Conservation (phyloP, 2,888 invertebrate genomes). For the Caenorhabditis doughertyi region DNA sequence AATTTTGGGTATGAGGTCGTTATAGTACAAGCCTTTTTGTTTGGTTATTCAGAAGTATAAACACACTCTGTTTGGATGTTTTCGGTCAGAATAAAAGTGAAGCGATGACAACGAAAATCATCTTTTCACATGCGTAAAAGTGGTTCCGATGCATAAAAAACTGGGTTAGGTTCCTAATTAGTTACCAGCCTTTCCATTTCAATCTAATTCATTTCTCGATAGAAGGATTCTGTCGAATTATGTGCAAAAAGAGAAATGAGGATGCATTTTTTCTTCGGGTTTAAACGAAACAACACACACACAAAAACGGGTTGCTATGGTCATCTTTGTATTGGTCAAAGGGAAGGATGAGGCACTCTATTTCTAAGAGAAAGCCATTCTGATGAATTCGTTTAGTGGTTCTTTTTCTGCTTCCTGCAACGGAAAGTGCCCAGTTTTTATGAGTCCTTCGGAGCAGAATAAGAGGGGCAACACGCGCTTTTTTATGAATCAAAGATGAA, state of each 20-base stretch:
- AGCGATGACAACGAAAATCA: constrained; percentile 15
- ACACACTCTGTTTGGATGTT: constrained; percentile 21
- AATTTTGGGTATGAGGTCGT: too few relatives aligned
- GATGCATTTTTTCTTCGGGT: constrained; percentile 14
- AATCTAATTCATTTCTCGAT: constrained; percentile 30
- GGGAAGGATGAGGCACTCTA: constrained; percentile 18
- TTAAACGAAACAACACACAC: neutral
- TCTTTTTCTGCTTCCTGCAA: constrained; percentile 6
- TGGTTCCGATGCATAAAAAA: constrained; percentile 27
- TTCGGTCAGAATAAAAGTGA: constrained; percentile 7
- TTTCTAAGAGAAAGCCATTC: constrained; percentile 31
- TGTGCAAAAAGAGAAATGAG: constrained; percentile 38
- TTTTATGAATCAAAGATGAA: constrained; percentile 34
- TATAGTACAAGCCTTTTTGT: neutral
- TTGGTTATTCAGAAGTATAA: neutral
- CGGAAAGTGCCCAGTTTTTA: constrained; percentile 22
- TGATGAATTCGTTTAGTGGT: constrained; percentile 46
- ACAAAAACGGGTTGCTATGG: constrained; percentile 54
- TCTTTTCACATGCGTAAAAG: constrained; percentile 16
- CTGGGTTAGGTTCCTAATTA: constrained; percentile 60
- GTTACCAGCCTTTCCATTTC: constrained; percentile 27
- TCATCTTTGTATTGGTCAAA: constrained; percentile 30
- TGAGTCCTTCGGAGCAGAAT: constrained; percentile 44
- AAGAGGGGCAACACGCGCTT: neutral
- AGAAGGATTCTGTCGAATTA: constrained; percentile 38